Conservation (phyloP, 2,888 invertebrate species). For the Ypsolopha sequella region DNA sequence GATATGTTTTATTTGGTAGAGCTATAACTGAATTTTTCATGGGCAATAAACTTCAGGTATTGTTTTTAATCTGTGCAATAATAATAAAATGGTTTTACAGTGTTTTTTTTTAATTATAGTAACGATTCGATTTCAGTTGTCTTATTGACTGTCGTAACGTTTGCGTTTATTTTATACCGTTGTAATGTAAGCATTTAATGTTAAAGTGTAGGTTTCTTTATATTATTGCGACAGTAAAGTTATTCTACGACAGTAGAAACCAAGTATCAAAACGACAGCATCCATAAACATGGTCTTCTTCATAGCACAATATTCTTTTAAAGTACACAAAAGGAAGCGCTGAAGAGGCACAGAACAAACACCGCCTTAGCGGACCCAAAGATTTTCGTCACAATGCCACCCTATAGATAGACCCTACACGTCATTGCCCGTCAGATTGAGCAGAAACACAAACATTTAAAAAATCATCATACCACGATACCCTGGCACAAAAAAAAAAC, state of each 20-base stretch:
- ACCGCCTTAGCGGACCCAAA: constrained; percentile 32
- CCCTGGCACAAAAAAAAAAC: constrained; percentile 24
- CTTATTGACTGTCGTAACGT: too few species aligned
- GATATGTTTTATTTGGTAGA: constrained; percentile 3
- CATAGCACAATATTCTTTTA: constrained; percentile 9
- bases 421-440: constrained; percentile 56
- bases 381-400: constrained; percentile 41
- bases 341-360: constrained; percentile 41
- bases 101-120: too few species aligned
- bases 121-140: too few species aligned
- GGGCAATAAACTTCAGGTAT: too few species aligned
- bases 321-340: constrained; percentile 31
- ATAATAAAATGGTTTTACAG: too few species aligned
- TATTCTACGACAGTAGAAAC: too few species aligned
- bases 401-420: constrained; percentile 42
- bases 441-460: constrained; percentile 66
- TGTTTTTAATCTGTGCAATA: too few species aligned
- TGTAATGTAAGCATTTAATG: not conserved
- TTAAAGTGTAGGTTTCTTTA: constrained; percentile 15
- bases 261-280: constrained; percentile 9
- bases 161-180: too few species aligned
- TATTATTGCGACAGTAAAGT: too few species aligned
- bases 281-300: not conserved
- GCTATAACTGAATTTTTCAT: not conserved
- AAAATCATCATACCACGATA: constrained; percentile 50